Percentiles rank a stretch among this genome's conserved stretches.
These are phyloP conservation scores for Drosophila kepulauana DNA, from an alignment of 1,140 invertebrate species.

Conservation along the genomic window DNA sequence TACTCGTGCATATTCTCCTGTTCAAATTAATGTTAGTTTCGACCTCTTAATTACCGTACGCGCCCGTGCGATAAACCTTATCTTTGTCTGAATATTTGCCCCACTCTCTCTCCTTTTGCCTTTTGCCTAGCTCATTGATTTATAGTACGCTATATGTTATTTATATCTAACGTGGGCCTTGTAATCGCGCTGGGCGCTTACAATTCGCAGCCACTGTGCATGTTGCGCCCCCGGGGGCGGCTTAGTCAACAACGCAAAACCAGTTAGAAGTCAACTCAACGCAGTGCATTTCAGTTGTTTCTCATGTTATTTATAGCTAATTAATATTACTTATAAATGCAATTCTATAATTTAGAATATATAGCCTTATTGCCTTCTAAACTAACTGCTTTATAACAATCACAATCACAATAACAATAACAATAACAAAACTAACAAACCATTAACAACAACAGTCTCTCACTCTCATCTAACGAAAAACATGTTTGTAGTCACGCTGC, in stretches of 20 bases:
- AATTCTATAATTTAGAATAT: conserved; percentile 80
- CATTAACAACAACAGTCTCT: conserved; percentile 27
- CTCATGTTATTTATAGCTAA: conserved; percentile 82
- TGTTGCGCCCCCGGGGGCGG: conserved; percentile 45
- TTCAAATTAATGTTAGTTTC: conserved; percentile 76
- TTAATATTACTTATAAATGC: conserved; percentile 83
- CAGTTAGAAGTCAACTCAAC: conserved; percentile 57
- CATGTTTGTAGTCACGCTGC: conserved; percentile 76
- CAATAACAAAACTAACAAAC: conserved; percentile 28
- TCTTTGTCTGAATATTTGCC: conserved; percentile 43
- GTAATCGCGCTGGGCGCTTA: conserved; percentile 64
- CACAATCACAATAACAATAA: conserved; percentile 47
- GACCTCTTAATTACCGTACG: conserved; percentile 75
- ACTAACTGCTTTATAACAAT: conserved; percentile 58
- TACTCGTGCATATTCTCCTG: conserved; percentile 46
- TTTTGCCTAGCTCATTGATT: conserved; percentile 59
- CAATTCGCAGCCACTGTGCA: conserved; percentile 58
- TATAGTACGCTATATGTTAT: conserved; percentile 79
- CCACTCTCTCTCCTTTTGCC: background rate
- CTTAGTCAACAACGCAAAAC: conserved; percentile 52
- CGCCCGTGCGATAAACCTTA: conserved; percentile 82
- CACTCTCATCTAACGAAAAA: conserved; percentile 24
- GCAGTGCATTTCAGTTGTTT: conserved; percentile 43
- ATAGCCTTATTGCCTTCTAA: conserved; percentile 65
- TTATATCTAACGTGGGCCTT: conserved; percentile 60